These are phyloP conservation scores for Rhagoletis pomonella DNA, from an alignment of 1,140 invertebrate species.

Conservation along the genomic window DNA sequence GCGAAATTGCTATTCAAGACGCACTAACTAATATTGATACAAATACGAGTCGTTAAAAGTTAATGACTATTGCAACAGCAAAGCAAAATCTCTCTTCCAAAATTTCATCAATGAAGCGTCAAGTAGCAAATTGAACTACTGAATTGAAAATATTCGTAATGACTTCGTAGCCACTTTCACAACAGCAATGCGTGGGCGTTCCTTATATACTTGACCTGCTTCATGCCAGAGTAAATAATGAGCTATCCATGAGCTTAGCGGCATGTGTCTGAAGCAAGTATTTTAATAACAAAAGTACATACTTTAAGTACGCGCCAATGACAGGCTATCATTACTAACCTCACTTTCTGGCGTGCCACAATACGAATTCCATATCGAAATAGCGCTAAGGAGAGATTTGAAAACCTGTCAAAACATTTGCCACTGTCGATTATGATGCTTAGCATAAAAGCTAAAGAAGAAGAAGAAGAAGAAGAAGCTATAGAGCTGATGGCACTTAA, in stretches of 20 bases:
- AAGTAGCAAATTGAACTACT: neutral
- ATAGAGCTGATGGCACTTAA: conserved; percentile 15
- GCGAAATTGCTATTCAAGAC: too few relatives aligned
- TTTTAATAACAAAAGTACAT: conserved; percentile 38
- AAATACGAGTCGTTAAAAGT: too few relatives aligned
- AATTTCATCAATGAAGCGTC: conserved; percentile 1
- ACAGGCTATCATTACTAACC: conserved; percentile 45
- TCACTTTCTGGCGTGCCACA: neutral
- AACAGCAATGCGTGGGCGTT: conserved; percentile 16
- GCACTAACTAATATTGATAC: too few relatives aligned
- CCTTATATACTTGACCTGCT: conserved; percentile 11
- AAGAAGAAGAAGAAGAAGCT: too few relatives aligned
- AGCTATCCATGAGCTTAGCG: neutral
- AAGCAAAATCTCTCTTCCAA: neutral
- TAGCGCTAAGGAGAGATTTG: neutral
- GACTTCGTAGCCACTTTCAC: neutral
- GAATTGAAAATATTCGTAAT: neutral
- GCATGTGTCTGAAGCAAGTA: neutral
- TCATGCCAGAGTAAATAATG: conserved; percentile 6
- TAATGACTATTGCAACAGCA: neutral
- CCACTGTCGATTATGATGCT: neutral
- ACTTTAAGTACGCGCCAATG: neutral
- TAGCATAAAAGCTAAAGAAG: too few relatives aligned
- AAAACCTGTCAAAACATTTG: conserved; percentile 44
- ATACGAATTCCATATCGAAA: neutral